Evolutionary conservation across 1,140 invertebrate species (phyloP).

Genomic region (Tetraneura akinire): DNA sequence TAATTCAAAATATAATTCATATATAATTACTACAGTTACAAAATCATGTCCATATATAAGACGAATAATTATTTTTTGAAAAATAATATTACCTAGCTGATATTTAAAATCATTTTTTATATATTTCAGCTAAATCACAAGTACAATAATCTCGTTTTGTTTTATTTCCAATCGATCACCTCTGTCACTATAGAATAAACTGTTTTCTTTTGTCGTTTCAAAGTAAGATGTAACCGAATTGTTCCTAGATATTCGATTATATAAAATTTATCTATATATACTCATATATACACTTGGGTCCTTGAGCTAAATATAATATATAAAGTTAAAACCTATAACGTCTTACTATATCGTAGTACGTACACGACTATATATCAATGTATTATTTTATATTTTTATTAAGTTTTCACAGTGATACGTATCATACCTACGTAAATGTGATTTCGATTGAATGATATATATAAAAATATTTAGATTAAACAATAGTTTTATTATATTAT

Average conservation of each 20-base stretch:
- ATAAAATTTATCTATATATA: conserved; percentile 9
- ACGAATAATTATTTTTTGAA: neutral
- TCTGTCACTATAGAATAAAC: neutral
- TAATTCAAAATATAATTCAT: too few relatives aligned
- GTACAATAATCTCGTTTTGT: neutral
- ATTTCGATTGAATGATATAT: too few relatives aligned
- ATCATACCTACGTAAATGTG: too few relatives aligned
- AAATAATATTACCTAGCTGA: neutral
- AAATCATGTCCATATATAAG: neutral
- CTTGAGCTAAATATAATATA: neutral
- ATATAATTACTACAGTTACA: neutral
- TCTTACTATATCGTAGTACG: too few relatives aligned
- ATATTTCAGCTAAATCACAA: neutral
- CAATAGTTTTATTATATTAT: too few relatives aligned
- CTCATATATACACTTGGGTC: neutral
- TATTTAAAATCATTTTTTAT: neutral
- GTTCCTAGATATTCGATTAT: conserved; percentile 22
- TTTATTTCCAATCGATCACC: conserved; percentile 36
- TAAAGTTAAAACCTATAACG: neutral
- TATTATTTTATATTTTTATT: too few relatives aligned
- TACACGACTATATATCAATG: too few relatives aligned
- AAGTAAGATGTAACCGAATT: neutral
- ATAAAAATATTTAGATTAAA: too few relatives aligned
- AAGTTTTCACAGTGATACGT: too few relatives aligned
- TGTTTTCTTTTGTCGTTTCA: neutral